Evolutionary conservation across 2,797 vertebrate genomes (phyloP).

Genomic region (Petrocephalus schoutedeni): DNA sequence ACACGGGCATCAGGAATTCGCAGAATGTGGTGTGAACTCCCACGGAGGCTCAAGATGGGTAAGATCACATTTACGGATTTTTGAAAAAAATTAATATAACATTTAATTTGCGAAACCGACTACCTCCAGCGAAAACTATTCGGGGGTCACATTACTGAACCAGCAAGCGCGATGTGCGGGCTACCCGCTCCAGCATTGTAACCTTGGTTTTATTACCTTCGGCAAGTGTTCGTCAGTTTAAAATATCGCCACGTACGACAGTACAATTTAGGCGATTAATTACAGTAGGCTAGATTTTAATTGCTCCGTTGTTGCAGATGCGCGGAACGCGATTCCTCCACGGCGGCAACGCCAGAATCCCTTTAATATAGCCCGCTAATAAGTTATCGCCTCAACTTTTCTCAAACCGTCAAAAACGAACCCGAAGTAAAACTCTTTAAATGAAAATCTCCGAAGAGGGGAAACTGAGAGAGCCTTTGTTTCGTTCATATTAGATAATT

Average conservation of each 20-base stretch:
- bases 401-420: neutral
- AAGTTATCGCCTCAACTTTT: neutral
- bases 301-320: neutral
- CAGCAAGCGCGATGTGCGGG: neutral
- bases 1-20: constrained; percentile 55
- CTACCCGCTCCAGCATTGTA: neutral
- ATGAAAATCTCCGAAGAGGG: neutral
- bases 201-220: neutral
- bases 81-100: neutral
- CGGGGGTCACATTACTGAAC: neutral
- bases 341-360: neutral
- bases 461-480: neutral
- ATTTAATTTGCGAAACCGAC: neutral
- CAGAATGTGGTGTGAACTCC: constrained; percentile 56
- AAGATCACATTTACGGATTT: constrained; percentile 29
- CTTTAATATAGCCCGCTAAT: neutral
- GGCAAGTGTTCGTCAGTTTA: neutral
- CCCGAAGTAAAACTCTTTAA: neutral
- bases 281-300: neutral
- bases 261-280: neutral
- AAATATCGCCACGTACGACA: neutral
- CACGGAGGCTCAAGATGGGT: constrained; percentile 42
- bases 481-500: neutral
- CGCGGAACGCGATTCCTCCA: neutral
- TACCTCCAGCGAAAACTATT: neutral